Evolutionary conservation across 1,140 invertebrate species (phyloP).

Genomic region (silkworm (Bombyx mori)): ASM3026992v2 NC_085113.1:11115001-11115500

Average conservation of each 20-base stretch:
- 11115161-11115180: conserved; percentile 19
- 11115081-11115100: neutral
- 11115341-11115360: conserved; percentile 50
- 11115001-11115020: too few species aligned
- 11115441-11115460: too few species aligned
- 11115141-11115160: conserved; percentile 26
- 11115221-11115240: conserved; percentile 21
- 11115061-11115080: neutral
- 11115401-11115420: conserved; percentile 15
- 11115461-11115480: too few species aligned
- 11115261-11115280: conserved; percentile 29
- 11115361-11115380: conserved; percentile 19
- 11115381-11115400: conserved; percentile 51
- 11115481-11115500: too few species aligned
- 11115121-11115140: conserved; percentile 17
- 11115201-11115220: conserved; percentile 23
- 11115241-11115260: conserved; percentile 25
- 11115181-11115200: conserved; percentile 29
- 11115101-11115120: conserved; percentile 3
- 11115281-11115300: conserved; percentile 21
- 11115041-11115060: neutral
- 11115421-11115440: conserved; percentile 41
- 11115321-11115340: conserved; percentile 32
- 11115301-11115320: conserved; percentile 31
- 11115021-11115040: too few species aligned